Evolutionary conservation across 1,140 invertebrate genomes (phyloP).

Genomic region (Conus betulinus): DNA sequence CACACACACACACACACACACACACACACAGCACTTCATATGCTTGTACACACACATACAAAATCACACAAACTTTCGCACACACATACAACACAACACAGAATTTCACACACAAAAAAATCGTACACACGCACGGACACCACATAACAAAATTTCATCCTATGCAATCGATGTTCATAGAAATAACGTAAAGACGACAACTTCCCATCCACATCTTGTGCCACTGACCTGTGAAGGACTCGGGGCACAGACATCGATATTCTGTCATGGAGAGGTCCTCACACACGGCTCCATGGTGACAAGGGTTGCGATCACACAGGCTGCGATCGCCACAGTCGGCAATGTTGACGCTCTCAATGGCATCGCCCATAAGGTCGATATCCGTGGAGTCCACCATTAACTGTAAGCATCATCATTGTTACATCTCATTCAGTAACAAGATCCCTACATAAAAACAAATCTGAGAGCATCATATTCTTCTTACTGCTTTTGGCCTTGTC

Average conservation of each 20-base stretch:
- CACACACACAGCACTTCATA: too few species aligned
- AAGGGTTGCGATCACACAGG: slow-evolving; percentile 79
- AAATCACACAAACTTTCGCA: too few species aligned
- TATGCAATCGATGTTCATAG: too few species aligned
- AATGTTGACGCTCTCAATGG: slow-evolving; percentile 85
- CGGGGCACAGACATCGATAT: slow-evolving; percentile 79
- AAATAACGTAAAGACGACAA: too few species aligned
- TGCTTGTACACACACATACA: too few species aligned
- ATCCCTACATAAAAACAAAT: background rate
- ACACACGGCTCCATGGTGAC: slow-evolving; percentile 80
- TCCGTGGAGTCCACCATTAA: slow-evolving; percentile 81
- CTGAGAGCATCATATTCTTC: background rate
- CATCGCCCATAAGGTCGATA: slow-evolving; percentile 82
- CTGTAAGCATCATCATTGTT: slow-evolving; percentile 70
- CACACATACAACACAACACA: too few species aligned
- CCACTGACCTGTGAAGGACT: slow-evolving; percentile 73
- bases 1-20: too few species aligned
- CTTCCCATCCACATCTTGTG: too few species aligned
- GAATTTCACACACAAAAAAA: too few species aligned
- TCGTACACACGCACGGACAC: too few species aligned
- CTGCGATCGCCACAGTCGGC: slow-evolving; percentile 81
- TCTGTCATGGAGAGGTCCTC: slow-evolving; percentile 65
- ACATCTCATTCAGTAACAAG: background rate
- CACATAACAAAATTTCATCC: too few species aligned
- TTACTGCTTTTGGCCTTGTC: too few species aligned